Percentiles rank a stretch among this genome's conserved stretches.
Evolutionary conservation across 2,113 vertebrate genomes (phyloP).

Genomic region (Pagrus major): DNA sequence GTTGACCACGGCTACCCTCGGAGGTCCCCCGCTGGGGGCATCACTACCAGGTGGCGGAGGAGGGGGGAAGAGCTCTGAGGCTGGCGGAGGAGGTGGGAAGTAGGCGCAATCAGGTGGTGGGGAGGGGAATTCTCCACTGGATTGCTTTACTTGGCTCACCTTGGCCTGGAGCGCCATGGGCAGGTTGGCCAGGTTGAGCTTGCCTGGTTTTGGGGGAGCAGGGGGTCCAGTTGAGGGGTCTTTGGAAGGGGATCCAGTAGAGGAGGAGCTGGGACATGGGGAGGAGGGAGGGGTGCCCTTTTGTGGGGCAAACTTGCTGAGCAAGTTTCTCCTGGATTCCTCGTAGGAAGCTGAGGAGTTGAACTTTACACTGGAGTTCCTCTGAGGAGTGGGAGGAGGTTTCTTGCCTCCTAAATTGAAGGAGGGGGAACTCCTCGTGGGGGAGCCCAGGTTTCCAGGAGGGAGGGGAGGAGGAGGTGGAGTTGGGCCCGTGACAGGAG

Average conservation of each 20-base stretch:
- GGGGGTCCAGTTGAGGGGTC: conserved; percentile 86
- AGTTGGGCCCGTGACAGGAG: conserved; percentile 76
- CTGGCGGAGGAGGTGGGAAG: conserved; percentile 91
- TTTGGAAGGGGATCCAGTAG: conserved; percentile 83
- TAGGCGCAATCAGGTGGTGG: conserved; percentile 87
- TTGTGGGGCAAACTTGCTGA: conserved; percentile 90
- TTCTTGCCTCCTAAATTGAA: conserved; percentile 88
- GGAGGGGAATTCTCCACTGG: conserved; percentile 87
- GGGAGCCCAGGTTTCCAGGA: conserved; percentile 82
- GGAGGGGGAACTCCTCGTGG: conserved; percentile 82
- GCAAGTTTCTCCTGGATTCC: conserved; percentile 90
- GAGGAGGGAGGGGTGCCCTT: conserved; percentile 62
- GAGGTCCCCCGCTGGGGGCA: conserved; percentile 82
- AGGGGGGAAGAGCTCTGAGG: conserved; percentile 89
- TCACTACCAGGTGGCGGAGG: conserved; percentile 83
- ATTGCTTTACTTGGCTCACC: conserved; percentile 80
- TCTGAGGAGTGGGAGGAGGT: conserved; percentile 92
- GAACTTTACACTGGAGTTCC: conserved; percentile 92
- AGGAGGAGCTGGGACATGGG: conserved; percentile 76
- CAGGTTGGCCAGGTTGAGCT: conserved; percentile 90
- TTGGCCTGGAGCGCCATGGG: conserved; percentile 87
- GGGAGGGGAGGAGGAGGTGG: conserved; percentile 81
- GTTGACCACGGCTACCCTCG: conserved; percentile 92
- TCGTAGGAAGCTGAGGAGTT: conserved; percentile 85
- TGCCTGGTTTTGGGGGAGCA: conserved; percentile 95